Evolutionary conservation across 1,140 invertebrate genomes (phyloP).

Genomic region (Patella vulgata): DNA sequence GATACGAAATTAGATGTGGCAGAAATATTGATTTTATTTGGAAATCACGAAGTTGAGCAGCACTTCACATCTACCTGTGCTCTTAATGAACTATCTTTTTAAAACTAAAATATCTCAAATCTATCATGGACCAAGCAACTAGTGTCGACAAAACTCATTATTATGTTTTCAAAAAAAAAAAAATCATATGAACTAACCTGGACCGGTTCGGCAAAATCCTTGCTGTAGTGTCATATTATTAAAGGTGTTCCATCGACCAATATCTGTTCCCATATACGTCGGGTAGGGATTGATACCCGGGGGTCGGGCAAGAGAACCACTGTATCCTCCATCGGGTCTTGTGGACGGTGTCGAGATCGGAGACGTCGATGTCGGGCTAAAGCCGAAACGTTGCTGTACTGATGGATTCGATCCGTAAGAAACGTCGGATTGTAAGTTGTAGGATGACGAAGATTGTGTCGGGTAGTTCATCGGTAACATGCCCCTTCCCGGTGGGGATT

Average conservation of each 20-base stretch:
- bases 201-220: conserved; percentile 43
- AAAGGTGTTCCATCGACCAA: conserved; percentile 50
- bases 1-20: too few relatives aligned
- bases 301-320: conserved; percentile 38
- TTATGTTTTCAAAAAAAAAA: too few relatives aligned
- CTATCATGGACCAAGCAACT: too few relatives aligned
- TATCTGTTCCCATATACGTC: conserved; percentile 54
- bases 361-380: conserved; percentile 42
- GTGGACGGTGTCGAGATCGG: conserved; percentile 36
- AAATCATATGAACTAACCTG: conserved; percentile 43
- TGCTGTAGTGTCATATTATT: conserved; percentile 52
- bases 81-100: too few relatives aligned
- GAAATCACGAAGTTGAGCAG: too few relatives aligned
- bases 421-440: conserved; percentile 39
- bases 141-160: too few relatives aligned
- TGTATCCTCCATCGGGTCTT: conserved; percentile 39
- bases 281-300: conserved; percentile 50
- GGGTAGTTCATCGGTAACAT: conserved; percentile 34
- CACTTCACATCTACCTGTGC: too few relatives aligned
- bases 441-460: conserved; percentile 36
- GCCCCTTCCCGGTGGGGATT: conserved; percentile 24
- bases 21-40: too few relatives aligned
- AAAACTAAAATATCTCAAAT: too few relatives aligned
- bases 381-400: conserved; percentile 44
- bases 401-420: conserved; percentile 39